Evolutionary conservation across 2,113 vertebrate genomes (phyloP).

Genomic region (Otis tarda): DNA sequence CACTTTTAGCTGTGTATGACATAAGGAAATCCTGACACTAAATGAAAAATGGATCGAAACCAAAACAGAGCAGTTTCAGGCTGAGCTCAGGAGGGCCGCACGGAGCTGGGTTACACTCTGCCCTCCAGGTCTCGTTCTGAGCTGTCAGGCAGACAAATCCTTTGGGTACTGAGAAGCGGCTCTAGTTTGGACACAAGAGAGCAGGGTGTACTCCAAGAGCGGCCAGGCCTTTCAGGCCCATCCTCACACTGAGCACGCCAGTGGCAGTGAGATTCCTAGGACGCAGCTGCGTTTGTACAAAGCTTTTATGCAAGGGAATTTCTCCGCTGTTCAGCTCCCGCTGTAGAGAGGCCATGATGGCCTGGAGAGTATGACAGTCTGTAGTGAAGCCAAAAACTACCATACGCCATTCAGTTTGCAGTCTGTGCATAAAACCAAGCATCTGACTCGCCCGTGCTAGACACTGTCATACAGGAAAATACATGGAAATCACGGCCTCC

Average conservation of each 20-base stretch:
- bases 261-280: not conserved
- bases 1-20: not conserved
- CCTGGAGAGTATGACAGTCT: not conserved
- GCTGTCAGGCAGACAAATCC: not conserved
- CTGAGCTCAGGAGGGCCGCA: not conserved
- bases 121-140: not conserved
- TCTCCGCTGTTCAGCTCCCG: not conserved
- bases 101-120: not conserved
- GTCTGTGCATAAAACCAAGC: not conserved
- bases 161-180: not conserved
- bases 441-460: not conserved
- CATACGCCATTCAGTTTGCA: not conserved
- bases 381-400: not conserved
- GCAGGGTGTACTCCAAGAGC: fast-evolving
- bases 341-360: not conserved
- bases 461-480: not conserved
- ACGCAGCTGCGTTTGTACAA: not conserved
- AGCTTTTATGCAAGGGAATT: slow-evolving; percentile 13
- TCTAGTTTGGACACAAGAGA: not conserved
- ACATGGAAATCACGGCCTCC: not conserved
- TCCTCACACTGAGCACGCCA: not conserved
- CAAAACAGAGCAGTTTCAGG: not conserved
- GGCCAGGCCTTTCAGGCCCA: not conserved
- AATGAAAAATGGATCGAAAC: not conserved
- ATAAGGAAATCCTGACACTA: slow-evolving; percentile 6